phyloP scores from a whole-genome alignment of 2,797 vertebrate species.

The Chrosomus eos region DNA sequence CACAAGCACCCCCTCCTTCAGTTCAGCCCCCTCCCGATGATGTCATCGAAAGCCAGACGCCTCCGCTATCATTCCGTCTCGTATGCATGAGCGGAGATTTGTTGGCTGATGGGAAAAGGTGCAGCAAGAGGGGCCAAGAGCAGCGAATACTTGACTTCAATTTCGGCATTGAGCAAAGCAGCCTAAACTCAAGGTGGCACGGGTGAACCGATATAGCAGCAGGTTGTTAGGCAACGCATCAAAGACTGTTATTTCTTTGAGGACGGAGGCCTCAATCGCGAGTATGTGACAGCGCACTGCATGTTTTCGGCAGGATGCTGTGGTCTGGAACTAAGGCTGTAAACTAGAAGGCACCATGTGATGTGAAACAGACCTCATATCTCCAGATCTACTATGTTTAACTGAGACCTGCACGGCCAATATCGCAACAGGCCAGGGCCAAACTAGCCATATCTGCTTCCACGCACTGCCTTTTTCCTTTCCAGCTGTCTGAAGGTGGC shows the following conservation, averaged over 20 bases:
- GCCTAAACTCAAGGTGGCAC: conserved; percentile 33
- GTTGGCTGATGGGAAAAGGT: conserved; percentile 31
- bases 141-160: conserved; percentile 47
- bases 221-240: conserved; percentile 32
- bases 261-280: conserved; percentile 18
- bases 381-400: conserved; percentile 38
- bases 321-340: conserved; percentile 26
- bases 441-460: conserved; percentile 41
- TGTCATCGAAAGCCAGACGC: conserved; percentile 45
- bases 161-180: conserved; percentile 39
- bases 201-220: conserved; percentile 2
- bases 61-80: conserved; percentile 35
- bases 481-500: conserved; percentile 13
- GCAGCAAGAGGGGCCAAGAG: conserved; percentile 25
- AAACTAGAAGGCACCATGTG: conserved; percentile 36
- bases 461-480: conserved; percentile 25
- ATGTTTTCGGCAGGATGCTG: background rate
- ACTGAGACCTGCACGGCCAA: conserved; percentile 37
- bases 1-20: conserved; percentile 23
- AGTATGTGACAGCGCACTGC: conserved; percentile 33
- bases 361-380: conserved; percentile 20
- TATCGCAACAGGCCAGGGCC: conserved; percentile 44
- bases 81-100: conserved; percentile 45
- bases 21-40: conserved; percentile 23
- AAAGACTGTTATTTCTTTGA: conserved; percentile 38